phyloP scores from a whole-genome alignment of 2,797 vertebrate genomes.

The Dallia pectoralis region DNA sequence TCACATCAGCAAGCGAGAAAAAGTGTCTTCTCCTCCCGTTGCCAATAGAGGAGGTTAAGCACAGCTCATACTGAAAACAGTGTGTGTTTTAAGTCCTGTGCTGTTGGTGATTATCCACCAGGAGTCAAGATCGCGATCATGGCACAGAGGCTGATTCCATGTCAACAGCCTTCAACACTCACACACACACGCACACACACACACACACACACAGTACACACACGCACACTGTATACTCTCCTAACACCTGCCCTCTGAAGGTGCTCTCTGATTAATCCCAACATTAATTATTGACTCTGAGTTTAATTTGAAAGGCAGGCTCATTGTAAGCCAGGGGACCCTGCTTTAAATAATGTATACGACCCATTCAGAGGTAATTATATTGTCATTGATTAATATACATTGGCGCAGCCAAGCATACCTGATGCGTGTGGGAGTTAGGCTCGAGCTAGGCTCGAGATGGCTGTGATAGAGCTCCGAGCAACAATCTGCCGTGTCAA shows the following conservation, averaged over 20 bases:
- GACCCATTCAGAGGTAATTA: slow-evolving; percentile 76
- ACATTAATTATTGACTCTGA: slow-evolving; percentile 80
- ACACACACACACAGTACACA: slow-evolving; percentile 14
- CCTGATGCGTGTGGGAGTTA: slow-evolving; percentile 66
- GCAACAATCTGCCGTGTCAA: slow-evolving; percentile 45
- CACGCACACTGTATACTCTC: slow-evolving; percentile 29
- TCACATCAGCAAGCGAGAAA: background rate
- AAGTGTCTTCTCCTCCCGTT: background rate
- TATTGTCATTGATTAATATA: slow-evolving; percentile 79
- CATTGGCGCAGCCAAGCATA: slow-evolving; percentile 67
- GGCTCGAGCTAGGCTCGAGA: slow-evolving; percentile 13
- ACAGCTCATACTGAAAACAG: background rate
- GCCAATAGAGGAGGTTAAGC: background rate
- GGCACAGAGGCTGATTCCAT: slow-evolving; percentile 78
- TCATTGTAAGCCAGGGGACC: slow-evolving; percentile 73
- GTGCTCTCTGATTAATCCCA: slow-evolving; percentile 70
- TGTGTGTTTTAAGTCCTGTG: slow-evolving; percentile 36
- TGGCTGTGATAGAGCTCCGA: slow-evolving; percentile 13
- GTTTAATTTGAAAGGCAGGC: slow-evolving; percentile 81
- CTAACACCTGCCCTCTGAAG: slow-evolving; percentile 70
- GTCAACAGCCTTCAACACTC: slow-evolving; percentile 75
- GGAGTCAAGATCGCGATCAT: slow-evolving; percentile 70
- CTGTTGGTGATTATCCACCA: slow-evolving; percentile 50
- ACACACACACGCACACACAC: slow-evolving; percentile 8
- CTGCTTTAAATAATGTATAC: slow-evolving; percentile 78